Conservation (phyloP, 2,797 vertebrate species). For the Benthosema pterotum region DNA sequence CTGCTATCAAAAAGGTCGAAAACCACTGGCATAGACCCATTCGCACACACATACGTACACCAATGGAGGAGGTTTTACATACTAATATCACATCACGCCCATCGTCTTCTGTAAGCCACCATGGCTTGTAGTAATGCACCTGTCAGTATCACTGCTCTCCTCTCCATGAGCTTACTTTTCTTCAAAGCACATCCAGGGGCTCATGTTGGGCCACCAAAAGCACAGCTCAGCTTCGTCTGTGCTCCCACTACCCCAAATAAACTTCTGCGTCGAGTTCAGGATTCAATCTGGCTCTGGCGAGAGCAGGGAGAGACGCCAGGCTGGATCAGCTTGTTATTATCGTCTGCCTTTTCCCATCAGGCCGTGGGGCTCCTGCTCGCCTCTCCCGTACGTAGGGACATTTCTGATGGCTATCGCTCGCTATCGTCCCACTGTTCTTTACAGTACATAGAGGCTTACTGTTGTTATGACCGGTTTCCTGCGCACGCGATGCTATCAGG, state of each 20-base stretch:
- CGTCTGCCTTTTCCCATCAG: conserved; percentile 55
- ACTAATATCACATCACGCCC: neutral
- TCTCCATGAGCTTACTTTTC: conserved; percentile 10
- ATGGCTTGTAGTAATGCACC: neutral
- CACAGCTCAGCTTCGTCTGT: conserved; percentile 31
- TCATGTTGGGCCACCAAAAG: conserved; percentile 13
- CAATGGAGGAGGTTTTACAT: too few species aligned
- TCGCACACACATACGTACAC: too few species aligned
- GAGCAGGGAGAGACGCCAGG: conserved; percentile 15
- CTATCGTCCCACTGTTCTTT: conserved; percentile 26
- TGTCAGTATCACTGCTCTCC: neutral
- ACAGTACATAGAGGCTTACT: conserved; percentile 38
- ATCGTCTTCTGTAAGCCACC: conserved; percentile 8
- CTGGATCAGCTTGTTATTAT: conserved; percentile 67
- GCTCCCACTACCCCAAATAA: conserved; percentile 48
- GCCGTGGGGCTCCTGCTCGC: conserved; percentile 41
- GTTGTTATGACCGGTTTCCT: conserved; percentile 49
- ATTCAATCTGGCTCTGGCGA: conserved; percentile 48
- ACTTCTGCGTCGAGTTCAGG: conserved; percentile 35
- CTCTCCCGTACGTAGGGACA: conserved; percentile 30
- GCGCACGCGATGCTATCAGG: conserved; percentile 52
- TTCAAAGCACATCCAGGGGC: conserved; percentile 21
- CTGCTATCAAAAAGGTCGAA: too few species aligned
- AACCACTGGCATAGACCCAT: too few species aligned
- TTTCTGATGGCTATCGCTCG: conserved; percentile 58